Conservation (phyloP, 2,113 vertebrate genomes). For the Vicugna pacos region DNA sequence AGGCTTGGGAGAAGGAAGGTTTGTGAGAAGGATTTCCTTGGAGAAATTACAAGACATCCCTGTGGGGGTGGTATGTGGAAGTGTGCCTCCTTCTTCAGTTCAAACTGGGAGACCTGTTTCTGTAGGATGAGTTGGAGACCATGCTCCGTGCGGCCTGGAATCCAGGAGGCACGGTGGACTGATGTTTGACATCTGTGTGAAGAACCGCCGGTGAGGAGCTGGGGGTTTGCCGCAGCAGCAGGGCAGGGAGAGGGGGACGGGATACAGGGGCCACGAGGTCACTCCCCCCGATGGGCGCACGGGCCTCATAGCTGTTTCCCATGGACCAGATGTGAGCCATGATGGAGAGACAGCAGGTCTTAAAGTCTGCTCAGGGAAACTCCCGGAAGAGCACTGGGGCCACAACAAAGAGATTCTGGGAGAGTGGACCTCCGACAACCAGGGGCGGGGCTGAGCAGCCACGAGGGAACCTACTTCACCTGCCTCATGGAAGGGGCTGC, state of each 20-base stretch:
- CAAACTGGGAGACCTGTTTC: neutral
- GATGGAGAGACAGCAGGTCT: fast-evolving
- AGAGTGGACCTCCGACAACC: neutral
- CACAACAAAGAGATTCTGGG: neutral
- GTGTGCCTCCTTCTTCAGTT: neutral
- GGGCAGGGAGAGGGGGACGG: neutral
- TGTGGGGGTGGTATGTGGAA: fast-evolving
- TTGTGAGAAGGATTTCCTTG: neutral
- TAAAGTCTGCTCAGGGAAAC: too few relatives aligned
- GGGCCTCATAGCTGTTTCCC: neutral
- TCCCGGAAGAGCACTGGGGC: neutral
- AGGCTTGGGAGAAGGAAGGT: neutral
- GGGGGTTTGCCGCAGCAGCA: fast-evolving
- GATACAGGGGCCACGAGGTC: fast-evolving
- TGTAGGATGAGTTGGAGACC: fast-evolving
- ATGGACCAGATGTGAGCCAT: fast-evolving
- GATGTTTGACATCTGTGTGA: too few relatives aligned
- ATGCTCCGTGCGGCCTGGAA: neutral
- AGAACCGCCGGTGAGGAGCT: neutral
- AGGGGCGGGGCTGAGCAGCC: neutral
- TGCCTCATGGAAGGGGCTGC: neutral
- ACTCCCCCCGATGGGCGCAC: fast-evolving
- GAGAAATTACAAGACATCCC: fast-evolving
- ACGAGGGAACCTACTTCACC: neutral
- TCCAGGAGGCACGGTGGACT: too few relatives aligned